Evolutionary conservation across 2,888 invertebrate genomes (phyloP), one percentile per base, ranked within the genome.

Genomic region (Crematogaster levior): DNA sequence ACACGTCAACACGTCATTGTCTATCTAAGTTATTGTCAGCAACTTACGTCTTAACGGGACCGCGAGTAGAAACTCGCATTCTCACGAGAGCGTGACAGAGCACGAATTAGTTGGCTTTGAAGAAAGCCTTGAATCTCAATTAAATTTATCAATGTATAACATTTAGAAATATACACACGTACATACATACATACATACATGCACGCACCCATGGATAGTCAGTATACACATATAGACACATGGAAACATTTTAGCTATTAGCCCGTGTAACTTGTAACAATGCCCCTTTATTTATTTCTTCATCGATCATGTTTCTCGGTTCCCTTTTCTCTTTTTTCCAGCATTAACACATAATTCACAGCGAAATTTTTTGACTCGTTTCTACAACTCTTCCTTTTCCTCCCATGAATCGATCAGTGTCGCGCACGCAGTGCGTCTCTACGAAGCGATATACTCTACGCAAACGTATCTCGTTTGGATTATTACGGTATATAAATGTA

Each of bases 231-330:
- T 86, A 77, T 83, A 87, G 81, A 90, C 86, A 89, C 86, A 86
- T 90, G 90, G 85, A 89, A 88, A 92, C 88, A 91, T 91, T 65
- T 91, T 88, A 89, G 87, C 89, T 90, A 87, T 79, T 85, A 91
- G 90, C 90, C 83, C 73, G 74, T 87, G 85, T 93, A 93, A 93
- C 93, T 93, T 93, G 77, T 91, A 93, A 93, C 93, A 93, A 93
- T 93, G 92, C 91, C 92, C 91, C 91, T 92, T 93, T 93, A 92
- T 92, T 92, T 86, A 89, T 88, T 87, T 43, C 30, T 72, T 91
- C 87, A 90, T 88, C 86, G 88, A 86, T 89, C 83, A 86, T 86
- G 84, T 87, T 84, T 79, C 81, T 80, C 83, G 9, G 9, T 81
- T 85, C 77, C n/a, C 60, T 80, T 70, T 80, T 34, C 30, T 27